phyloP scores from a whole-genome alignment of 2,888 invertebrate species.

The Eledone cirrhosa region DNA sequence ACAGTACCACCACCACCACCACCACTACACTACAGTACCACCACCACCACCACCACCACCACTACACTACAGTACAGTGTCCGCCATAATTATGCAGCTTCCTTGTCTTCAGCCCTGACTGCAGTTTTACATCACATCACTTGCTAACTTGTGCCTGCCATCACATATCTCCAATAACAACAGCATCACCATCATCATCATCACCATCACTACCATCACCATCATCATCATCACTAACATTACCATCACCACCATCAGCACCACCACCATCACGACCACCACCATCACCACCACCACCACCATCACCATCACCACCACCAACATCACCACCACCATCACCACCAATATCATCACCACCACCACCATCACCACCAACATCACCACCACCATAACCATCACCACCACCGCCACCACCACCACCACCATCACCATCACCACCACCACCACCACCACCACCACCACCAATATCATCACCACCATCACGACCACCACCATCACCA shows the following conservation, averaged over 20 bases:
- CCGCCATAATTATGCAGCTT: conserved; percentile 18
- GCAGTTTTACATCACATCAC: neutral
- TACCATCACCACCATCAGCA: neutral
- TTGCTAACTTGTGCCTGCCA: conserved; percentile 1
- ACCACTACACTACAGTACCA: neutral
- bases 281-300: neutral
- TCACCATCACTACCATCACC: neutral
- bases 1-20: no score
- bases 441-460: no score
- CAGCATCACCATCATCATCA: neutral
- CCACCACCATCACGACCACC: neutral
- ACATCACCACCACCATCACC: neutral
- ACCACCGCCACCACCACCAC: no score
- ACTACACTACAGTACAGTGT: neutral
- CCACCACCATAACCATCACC: no score
- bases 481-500: no score
- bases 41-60: neutral
- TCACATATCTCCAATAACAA: conserved; percentile 14
- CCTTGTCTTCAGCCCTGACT: neutral
- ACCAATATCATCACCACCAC: neutral
- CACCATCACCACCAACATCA: neutral
- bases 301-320: neutral
- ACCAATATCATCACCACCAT: no score
- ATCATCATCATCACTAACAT: neutral
- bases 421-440: no score